phyloP scores from a whole-genome alignment of 2,113 vertebrate genomes.

The Nycticebus coucang region DNA sequence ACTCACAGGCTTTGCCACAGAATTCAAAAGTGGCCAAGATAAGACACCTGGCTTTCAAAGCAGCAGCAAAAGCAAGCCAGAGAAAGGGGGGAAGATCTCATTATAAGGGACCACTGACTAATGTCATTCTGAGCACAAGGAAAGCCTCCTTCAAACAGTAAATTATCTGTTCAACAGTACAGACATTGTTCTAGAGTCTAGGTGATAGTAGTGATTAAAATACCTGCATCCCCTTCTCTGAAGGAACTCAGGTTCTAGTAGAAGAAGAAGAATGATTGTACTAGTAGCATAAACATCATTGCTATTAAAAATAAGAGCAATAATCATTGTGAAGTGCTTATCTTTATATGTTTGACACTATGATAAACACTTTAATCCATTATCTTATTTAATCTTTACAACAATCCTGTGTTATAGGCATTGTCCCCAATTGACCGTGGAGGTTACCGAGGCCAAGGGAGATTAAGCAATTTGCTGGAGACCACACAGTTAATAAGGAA shows the following conservation, averaged over 20 bases:
- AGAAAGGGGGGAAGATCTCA: background rate
- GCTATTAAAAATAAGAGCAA: background rate
- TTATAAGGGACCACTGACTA: background rate
- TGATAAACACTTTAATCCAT: background rate
- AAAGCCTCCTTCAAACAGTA: background rate
- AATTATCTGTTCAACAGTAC: background rate
- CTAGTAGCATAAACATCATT: background rate
- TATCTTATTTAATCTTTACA: background rate
- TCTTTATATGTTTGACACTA: background rate
- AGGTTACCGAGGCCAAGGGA: background rate
- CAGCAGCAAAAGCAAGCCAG: slow-evolving; percentile 17
- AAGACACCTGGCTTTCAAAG: background rate
- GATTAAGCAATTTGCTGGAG: background rate
- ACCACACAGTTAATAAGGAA: background rate
- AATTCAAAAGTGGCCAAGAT: background rate
- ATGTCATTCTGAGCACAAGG: background rate
- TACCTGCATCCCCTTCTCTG: background rate
- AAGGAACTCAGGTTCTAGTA: background rate
- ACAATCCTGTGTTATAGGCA: background rate
- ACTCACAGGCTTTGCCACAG: background rate
- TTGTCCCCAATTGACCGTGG: background rate
- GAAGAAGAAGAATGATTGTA: background rate
- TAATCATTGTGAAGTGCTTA: background rate
- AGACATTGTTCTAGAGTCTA: background rate
- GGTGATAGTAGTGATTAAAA: background rate